These are phyloP conservation scores for Molanna angustata DNA, from an alignment of 2,888 invertebrate genomes.

Conservation along the genomic window DNA sequence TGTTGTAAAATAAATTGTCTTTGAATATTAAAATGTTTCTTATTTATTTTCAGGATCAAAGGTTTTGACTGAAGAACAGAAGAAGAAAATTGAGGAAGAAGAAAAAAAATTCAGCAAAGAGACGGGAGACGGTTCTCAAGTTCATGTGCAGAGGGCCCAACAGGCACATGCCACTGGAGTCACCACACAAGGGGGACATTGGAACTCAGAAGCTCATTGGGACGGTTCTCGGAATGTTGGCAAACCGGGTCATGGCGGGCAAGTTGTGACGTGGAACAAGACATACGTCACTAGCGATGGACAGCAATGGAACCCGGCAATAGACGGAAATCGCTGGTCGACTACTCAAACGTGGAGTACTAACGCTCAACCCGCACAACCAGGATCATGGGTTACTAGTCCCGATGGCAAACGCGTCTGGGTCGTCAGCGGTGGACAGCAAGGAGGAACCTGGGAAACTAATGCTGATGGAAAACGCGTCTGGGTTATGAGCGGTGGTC, in stretches of 20 bases:
- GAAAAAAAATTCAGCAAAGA: conserved; percentile 39
- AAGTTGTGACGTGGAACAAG: conserved; percentile 5
- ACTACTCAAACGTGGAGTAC: conserved; percentile 31
- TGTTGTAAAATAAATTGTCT: too few species aligned
- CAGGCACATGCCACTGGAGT: conserved; percentile 24
- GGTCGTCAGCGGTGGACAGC: conserved; percentile 32
- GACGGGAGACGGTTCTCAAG: conserved; percentile 47
- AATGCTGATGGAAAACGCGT: not conserved
- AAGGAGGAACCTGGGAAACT: conserved; percentile 34
- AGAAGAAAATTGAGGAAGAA: conserved; percentile 41
- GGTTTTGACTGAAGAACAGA: conserved; percentile 42
- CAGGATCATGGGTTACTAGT: conserved; percentile 7
- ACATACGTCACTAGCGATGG: conserved; percentile 3
- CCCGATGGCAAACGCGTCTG: not conserved
- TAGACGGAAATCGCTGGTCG: conserved; percentile 18
- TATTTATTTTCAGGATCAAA: conserved; percentile 30
- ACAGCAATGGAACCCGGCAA: conserved; percentile 11
- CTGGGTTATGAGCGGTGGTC: conserved; percentile 31
- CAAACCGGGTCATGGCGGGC: too few species aligned
- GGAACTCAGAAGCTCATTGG: conserved; percentile 5
- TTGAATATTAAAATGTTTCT: too few species aligned
- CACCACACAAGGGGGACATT: not conserved
- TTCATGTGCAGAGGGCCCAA: conserved; percentile 43
- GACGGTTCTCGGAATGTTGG: too few species aligned
- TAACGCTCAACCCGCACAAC: conserved; percentile 30